Percentiles rank a stretch among this genome's conserved stretches.
These are phyloP conservation scores for Maccullochella peelii DNA, from an alignment of 2,113 vertebrate species.

Conservation along the genomic window DNA sequence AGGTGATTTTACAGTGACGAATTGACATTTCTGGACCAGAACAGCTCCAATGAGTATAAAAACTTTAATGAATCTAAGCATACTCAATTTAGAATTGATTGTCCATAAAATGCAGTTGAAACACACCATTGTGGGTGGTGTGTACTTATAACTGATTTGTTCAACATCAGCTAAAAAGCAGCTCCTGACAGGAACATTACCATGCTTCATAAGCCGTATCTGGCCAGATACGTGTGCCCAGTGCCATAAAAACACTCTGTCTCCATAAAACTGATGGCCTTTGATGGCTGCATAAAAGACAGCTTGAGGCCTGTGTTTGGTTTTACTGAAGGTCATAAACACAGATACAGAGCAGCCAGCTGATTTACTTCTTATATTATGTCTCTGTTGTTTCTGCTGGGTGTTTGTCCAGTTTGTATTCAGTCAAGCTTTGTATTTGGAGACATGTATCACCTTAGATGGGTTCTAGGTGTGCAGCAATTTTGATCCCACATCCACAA, in stretches of 20 bases:
- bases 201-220: constrained; percentile 26
- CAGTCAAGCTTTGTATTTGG: not conserved
- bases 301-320: constrained; percentile 2
- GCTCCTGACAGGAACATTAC: constrained; percentile 14
- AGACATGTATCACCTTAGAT: not conserved
- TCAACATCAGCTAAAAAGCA: not conserved
- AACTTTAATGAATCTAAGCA: too few species aligned
- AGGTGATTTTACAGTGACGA: not conserved
- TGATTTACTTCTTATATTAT: constrained; percentile 22
- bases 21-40: too few species aligned
- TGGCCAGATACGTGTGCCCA: not conserved
- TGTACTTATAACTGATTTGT: not conserved
- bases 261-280: constrained; percentile 17
- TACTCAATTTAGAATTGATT: not conserved
- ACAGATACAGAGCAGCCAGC: not conserved
- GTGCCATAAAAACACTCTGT: constrained; percentile 6
- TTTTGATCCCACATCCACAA: not conserved
- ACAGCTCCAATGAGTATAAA: not conserved
- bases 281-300: not conserved
- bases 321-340: not conserved
- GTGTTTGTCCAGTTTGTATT: not conserved
- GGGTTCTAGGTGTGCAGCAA: not conserved
- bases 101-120: not conserved
- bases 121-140: not conserved
- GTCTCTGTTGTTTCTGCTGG: not conserved